Evolutionary conservation across 2,888 invertebrate species (phyloP).

Genomic region (Agriopis leucophaearia): DNA sequence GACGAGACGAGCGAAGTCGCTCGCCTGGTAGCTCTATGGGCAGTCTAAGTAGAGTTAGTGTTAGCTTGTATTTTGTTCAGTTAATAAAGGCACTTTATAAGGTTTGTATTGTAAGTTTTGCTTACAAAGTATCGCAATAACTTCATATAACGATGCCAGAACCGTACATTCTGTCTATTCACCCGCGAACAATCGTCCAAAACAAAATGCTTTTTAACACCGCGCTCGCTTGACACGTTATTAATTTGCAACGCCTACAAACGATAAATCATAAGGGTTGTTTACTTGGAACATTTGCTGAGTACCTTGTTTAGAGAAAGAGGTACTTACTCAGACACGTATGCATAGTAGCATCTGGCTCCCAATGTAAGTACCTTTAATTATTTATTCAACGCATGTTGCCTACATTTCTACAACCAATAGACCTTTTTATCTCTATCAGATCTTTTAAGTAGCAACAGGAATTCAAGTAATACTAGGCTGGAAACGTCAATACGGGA

Average conservation of each 20-base stretch:
- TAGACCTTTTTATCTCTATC: no score
- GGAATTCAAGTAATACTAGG: no score
- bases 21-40: no score
- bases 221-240: constrained; percentile 21
- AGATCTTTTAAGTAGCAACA: no score
- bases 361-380: background rate
- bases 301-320: constrained; percentile 16
- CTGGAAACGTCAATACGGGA: no score
- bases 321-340: constrained; percentile 7
- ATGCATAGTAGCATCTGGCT: constrained; percentile 3
- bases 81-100: no score
- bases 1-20: no score
- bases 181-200: constrained; percentile 21
- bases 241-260: constrained; percentile 26
- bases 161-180: constrained; percentile 20
- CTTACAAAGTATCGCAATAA: constrained; percentile 4
- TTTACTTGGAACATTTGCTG: constrained; percentile 22
- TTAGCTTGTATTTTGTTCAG: no score
- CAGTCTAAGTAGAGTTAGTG: no score
- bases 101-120: background rate
- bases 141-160: background rate
- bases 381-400: background rate
- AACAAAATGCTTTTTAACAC: constrained; percentile 29
- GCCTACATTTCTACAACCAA: no score
- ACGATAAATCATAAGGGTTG: constrained; percentile 28